Base-by-base conservation (phyloP, 92 coral and sea anemone species). In the Muricea muricata region DNA sequence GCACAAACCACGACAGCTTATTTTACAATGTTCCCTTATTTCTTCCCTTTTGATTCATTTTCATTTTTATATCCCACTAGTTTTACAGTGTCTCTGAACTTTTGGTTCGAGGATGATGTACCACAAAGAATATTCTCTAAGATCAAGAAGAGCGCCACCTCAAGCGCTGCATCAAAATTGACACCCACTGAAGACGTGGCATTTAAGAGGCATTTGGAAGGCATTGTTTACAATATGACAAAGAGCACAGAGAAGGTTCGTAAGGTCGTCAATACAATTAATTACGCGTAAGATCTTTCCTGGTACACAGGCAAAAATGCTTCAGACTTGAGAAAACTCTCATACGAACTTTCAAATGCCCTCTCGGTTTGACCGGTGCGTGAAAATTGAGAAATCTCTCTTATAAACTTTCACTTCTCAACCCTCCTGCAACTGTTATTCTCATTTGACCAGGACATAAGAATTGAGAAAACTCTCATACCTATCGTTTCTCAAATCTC, bases 1-100 rank as follows among this genome's bases (percentile, higher is more conserved):
- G n/a, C n/a, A n/a, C n/a, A n/a, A n/a, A n/a, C n/a, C n/a, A n/a
- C n/a, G n/a, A n/a, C n/a, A n/a, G n/a, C n/a, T n/a, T n/a, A n/a
- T 14, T 47, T 47, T 47, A 20, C 0, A 47, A 20, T 12, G 1
- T 47, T 45, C 8, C 8, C 17, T 20, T 1, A 47, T 47, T 12
- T 12, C 56, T 47, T 47, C n/a, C 17, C n/a, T 47, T 47, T 47
- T 12, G 1, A 14, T 47, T 47, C 15, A 12, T 47, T 1, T 47
- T 1, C 56, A n/a, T 63, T 63, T 63, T 5, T 26, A 6, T 15
- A 6, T 28, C 8, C 40, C 32, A 81, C 8, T 81, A 96, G 99
- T 71, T 91, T 90, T 84, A 92, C 99, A 3, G 92, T 93, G 40
- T 96, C 99, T n/a, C 34, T 96, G 57, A 96, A 96, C 65, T 96